Evolutionary conservation across 2,113 vertebrate genomes (phyloP), one percentile per base, ranked within the genome.

Genomic region (Oreochromis tanganicae): DNA sequence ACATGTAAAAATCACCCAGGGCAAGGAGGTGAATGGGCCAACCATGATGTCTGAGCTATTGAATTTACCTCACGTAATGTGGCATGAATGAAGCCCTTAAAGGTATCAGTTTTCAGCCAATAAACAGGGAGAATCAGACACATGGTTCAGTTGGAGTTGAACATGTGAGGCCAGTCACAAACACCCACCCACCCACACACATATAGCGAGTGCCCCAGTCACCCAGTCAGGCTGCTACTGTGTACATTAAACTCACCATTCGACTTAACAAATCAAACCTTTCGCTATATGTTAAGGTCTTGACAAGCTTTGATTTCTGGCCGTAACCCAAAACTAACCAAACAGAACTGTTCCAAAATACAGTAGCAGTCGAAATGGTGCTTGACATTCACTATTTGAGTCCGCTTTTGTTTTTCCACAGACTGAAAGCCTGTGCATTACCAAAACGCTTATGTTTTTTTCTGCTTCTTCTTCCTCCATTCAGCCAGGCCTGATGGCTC

Each of bases 1-100:
- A 86, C 90, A 87, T 91, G 86, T 91, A 82, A 89, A 92, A 93
- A 90, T 84, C 91, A 93, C 87, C 90, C 84, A 27, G 85, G 83
- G 81, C 87, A 66, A 81, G 55, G 86, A 90, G 68, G 82, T 82
- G 80, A 91, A 80, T 54, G 88, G 88, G 50, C 68, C 71, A 87
- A 83, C 84, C 88, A 4, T 82, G 86, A 92, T 92, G 93, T 80
- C 55, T 16, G 82, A 55, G 86, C 91, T 85, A 83, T 94, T 91
- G 89, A 90, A 91, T 93, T 87, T 87, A 90, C 91, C 82, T 89
- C 86, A 54, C 21, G 54, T 92, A 90, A 89, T 90, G 89, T 90
- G 87, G 94, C 95, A 95, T 94, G 94, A 95, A 96, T 95, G 93
- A 95, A 95, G 71, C 81, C 91, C 91, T 93, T 95, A 87, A 95